phyloP scores from a whole-genome alignment of 1,140 invertebrate species.

The Pinna nobilis region DNA sequence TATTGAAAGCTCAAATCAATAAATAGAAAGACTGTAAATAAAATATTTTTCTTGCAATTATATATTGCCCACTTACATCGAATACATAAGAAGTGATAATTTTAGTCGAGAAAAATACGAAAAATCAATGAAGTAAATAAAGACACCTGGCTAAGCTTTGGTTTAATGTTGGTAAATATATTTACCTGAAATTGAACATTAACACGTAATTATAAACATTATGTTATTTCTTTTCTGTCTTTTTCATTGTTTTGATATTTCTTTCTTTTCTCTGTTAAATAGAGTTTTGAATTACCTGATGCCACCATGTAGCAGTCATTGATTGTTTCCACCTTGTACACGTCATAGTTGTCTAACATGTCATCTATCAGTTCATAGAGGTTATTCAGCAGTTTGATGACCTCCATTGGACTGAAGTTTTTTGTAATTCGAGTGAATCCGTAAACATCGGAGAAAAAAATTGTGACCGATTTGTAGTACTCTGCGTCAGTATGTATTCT shows the following conservation, averaged over 20 bases:
- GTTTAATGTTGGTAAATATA: not conserved
- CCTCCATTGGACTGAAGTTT: constrained; percentile 91
- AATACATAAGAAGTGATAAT: too few species aligned
- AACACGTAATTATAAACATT: not conserved
- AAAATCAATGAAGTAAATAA: not conserved
- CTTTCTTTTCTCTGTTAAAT: not conserved
- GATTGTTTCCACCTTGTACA: constrained; percentile 72
- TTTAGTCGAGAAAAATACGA: not conserved
- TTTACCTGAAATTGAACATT: not conserved
- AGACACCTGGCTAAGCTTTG: not conserved
- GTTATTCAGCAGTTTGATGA: constrained; percentile 73
- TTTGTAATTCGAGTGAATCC: constrained; percentile 86
- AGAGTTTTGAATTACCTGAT: constrained; percentile 51
- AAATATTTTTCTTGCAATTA: too few species aligned
- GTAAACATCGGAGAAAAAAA: constrained; percentile 86
- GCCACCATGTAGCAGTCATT: constrained; percentile 72
- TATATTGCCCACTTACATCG: too few species aligned
- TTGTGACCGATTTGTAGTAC: constrained; percentile 72
- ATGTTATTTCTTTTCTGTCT: not conserved
- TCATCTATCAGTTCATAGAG: constrained; percentile 67
- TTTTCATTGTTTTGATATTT: not conserved
- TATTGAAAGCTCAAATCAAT: too few species aligned
- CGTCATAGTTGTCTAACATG: constrained; percentile 63
- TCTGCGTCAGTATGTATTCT: constrained; percentile 72
- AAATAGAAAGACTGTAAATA: too few species aligned